Conservation (phyloP, 2,113 vertebrate genomes). For the Pelecanus crispus region DNA sequence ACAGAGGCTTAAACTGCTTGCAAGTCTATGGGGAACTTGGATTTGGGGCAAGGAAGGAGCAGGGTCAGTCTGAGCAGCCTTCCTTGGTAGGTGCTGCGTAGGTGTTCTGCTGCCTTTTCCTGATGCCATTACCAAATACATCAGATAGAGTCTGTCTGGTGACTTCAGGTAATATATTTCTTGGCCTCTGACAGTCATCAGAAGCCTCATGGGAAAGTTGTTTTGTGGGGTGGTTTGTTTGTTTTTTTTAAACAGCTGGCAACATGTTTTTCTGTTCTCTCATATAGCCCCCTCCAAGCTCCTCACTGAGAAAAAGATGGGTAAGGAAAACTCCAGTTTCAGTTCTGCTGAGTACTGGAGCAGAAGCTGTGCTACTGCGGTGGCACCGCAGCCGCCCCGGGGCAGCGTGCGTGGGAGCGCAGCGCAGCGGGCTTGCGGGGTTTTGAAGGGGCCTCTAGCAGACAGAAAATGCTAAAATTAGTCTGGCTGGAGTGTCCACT, state of each 20-base stretch:
- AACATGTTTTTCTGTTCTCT: neutral
- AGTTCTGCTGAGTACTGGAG: accelerated
- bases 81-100: accelerated
- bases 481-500: neutral
- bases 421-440: accelerated
- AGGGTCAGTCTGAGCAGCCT: neutral
- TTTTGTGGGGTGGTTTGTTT: no score
- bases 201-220: neutral
- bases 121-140: neutral
- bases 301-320: no score
- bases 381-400: accelerated
- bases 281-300: neutral
- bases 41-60: neutral
- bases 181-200: neutral
- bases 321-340: neutral
- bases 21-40: neutral
- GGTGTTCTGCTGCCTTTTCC: neutral
- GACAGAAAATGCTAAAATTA: neutral
- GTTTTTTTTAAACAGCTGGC: neutral
- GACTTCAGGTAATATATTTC: neutral
- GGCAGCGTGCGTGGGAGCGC: neutral
- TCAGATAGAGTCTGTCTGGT: neutral
- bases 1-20: neutral
- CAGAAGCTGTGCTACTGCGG: accelerated
- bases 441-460: neutral